These are phyloP conservation scores for Colius striatus DNA, from an alignment of 2,113 vertebrate genomes.

Conservation along the genomic window DNA sequence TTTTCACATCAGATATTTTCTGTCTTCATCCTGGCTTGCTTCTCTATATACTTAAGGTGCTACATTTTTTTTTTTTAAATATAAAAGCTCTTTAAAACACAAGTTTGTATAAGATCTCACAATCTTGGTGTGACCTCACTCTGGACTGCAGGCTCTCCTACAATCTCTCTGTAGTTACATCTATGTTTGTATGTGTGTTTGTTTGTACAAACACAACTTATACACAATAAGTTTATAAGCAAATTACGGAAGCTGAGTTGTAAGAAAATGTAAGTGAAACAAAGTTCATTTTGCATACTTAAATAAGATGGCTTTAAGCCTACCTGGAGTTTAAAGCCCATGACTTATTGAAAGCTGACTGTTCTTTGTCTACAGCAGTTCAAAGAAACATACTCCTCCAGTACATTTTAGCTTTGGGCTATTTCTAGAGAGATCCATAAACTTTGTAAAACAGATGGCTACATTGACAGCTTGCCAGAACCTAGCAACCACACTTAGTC, in stretches of 20 bases:
- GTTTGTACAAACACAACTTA: too few relatives aligned
- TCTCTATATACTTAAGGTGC: neutral
- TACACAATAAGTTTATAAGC: neutral
- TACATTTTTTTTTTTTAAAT: neutral
- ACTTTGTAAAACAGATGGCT: conserved; percentile 51
- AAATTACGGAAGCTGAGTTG: neutral
- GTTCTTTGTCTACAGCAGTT: conserved; percentile 19
- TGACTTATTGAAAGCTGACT: neutral
- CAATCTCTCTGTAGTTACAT: neutral
- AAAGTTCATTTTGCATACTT: neutral
- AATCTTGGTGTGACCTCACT: neutral
- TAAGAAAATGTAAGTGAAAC: neutral
- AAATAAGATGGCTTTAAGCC: neutral
- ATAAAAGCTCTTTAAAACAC: neutral
- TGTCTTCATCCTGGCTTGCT: neutral
- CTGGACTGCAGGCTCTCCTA: neutral
- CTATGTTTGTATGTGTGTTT: neutral
- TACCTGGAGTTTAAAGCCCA: fast-evolving
- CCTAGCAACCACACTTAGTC: conserved; percentile 2
- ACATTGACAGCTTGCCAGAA: conserved; percentile 26
- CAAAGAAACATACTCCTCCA: neutral
- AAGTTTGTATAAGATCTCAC: neutral
- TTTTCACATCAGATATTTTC: neutral
- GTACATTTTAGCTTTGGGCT: conserved; percentile 19
- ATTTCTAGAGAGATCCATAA: conserved; percentile 25